Base-by-base conservation (phyloP, 2,797 vertebrate species). In the Vultur gryphus region DNA sequence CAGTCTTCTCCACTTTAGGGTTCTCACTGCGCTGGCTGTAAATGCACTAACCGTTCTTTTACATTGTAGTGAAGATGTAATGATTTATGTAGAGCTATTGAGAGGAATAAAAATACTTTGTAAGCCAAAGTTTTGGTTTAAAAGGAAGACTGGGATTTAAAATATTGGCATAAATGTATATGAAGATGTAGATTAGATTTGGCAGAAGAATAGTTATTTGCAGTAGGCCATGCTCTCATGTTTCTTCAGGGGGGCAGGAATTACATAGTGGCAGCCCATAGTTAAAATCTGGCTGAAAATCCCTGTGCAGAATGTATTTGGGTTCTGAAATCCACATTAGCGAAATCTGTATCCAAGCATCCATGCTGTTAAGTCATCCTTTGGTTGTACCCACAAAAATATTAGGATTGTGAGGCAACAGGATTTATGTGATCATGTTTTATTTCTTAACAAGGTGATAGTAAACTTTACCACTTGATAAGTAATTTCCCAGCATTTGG, bases 181-280 rank as follows among this genome's bases (percentile, higher is more conserved):
- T 37, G 52, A 48, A 57, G 1, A 28, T 41, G n/a, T 76, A 54
- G 55, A 52, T 66, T n/a, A 85, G 24, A 12, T 81, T 73, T 67
- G 18, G 29, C 44, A 81, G 64, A 67, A 88, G 69, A 87, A 5
- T 2, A 70, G 35, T 21, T 76, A 23, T 43, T 88, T 89, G 28
- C 5, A 12, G 35, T 61, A 66, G 33, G 29, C 29, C 8, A 11
- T 2, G 2, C 3, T 85, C 49, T 82, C 2, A 0, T 65, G n/a
- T 66, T 89, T 77, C 41, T 70, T 80, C 4, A 24, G 19, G 16
- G 14, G 10, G 1, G 6, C 21, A 48, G 48, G 61, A 55, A 43
- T 70, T 52, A 49, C 14, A 6, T 16, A 66, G 46, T 16, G n/a
- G 39, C 31, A 92, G 11, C 14, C 31, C 29, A 4, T 26, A 73